phyloP scores from a whole-genome alignment of 2,797 vertebrate species.

The Australoheros facetus region DNA sequence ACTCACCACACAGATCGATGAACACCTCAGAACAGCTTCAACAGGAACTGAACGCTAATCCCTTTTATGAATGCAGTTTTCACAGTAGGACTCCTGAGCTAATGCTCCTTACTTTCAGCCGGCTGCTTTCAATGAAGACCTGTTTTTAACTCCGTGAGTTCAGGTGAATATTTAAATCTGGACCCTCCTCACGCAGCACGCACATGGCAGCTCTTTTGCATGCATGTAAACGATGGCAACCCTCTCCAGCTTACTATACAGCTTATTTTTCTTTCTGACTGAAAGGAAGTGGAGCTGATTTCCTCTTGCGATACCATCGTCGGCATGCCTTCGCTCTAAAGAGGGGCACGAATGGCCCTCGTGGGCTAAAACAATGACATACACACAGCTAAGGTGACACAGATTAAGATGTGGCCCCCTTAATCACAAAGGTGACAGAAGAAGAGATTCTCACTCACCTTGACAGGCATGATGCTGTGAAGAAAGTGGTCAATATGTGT shows the following conservation, averaged over 20 bases:
- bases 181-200: neutral
- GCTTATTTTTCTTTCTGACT: constrained; percentile 16
- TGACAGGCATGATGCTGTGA: constrained; percentile 11
- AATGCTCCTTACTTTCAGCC: neutral
- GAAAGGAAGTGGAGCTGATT: constrained; percentile 48
- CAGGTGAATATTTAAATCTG: constrained; percentile 33
- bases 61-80: neutral
- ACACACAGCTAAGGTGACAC: neutral
- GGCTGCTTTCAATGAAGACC: neutral
- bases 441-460: constrained; percentile 48
- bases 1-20: neutral
- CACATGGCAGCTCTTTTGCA: constrained; percentile 45
- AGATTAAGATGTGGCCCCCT: neutral
- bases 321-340: constrained; percentile 23
- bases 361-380: neutral
- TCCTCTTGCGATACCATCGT: constrained; percentile 52
- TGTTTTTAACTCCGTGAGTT: constrained; percentile 1
- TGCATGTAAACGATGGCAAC: constrained; percentile 47
- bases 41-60: neutral
- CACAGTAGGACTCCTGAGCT: neutral
- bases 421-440: neutral
- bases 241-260: neutral
- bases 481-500: neutral
- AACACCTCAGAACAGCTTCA: neutral
- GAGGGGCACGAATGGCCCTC: neutral